phyloP scores from a whole-genome alignment of 2,888 invertebrate genomes.

The Lepidochitona cinerea region DNA sequence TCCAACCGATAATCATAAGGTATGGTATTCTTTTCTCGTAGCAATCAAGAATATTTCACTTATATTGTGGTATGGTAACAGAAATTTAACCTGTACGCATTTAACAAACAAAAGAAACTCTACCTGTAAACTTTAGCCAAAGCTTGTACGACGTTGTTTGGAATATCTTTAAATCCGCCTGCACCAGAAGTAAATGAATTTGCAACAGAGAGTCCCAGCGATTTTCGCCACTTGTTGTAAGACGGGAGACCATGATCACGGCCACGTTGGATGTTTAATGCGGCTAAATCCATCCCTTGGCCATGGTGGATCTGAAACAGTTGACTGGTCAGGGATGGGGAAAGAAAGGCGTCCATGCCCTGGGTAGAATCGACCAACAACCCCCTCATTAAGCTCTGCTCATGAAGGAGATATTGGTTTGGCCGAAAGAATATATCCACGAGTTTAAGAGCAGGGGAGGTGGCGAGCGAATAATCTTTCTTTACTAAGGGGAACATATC shows the following conservation, averaged over 20 bases:
- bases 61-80: too few relatives aligned
- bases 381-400: background rate
- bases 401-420: conserved; percentile 2
- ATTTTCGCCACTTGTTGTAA: background rate
- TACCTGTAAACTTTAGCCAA: background rate
- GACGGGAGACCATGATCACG: background rate
- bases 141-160: background rate
- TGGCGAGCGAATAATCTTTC: background rate
- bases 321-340: background rate
- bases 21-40: too few relatives aligned
- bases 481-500: background rate
- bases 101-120: too few relatives aligned
- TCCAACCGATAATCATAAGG: too few relatives aligned
- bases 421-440: background rate
- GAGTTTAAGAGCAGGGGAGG: background rate
- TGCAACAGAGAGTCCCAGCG: background rate
- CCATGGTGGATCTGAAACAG: background rate
- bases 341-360: background rate
- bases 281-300: background rate
- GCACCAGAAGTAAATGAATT: background rate
- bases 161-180: background rate
- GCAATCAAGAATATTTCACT: too few relatives aligned
- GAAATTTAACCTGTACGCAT: too few relatives aligned
- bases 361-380: background rate
- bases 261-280: background rate